A percentile compares a stretch with the other conserved stretches of the same genome.
These are phyloP conservation scores for Nesogale talazaci DNA, from an alignment of 2,113 vertebrate species.

Conservation along the genomic window DNA sequence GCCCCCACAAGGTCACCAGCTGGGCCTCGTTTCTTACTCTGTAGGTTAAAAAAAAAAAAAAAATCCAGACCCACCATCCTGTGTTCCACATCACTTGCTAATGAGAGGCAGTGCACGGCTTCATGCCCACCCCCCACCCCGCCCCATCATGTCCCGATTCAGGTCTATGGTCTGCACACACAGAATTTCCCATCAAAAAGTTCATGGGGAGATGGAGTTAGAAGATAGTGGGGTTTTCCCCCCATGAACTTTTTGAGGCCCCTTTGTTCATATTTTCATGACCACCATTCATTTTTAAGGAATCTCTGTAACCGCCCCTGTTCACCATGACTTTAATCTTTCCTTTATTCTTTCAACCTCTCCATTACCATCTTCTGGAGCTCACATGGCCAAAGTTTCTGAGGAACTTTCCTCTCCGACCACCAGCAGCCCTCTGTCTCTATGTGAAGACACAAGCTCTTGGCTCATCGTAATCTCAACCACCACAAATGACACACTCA, in stretches of 20 bases:
- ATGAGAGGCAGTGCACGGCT: too few relatives aligned
- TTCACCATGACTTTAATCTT: slow-evolving; percentile 30
- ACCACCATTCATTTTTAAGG: neutral
- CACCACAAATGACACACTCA: neutral
- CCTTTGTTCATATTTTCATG: neutral
- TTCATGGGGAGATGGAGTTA: too few relatives aligned
- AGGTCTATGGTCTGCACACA: too few relatives aligned
- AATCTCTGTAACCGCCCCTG: neutral
- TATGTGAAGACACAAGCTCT: neutral
- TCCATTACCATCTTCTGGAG: neutral
- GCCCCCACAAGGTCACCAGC: neutral
- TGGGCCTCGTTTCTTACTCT: neutral
- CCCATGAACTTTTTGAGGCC: too few relatives aligned
- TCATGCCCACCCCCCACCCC: too few relatives aligned
- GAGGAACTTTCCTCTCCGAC: neutral
- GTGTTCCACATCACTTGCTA: neutral
- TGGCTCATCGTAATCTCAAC: neutral
- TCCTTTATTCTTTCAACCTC: neutral
- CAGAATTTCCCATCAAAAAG: too few relatives aligned
- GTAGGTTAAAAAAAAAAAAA: neutral
- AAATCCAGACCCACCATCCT: neutral
- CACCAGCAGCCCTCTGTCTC: neutral
- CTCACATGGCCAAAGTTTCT: neutral
- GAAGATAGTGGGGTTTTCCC: too few relatives aligned
- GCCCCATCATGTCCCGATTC: too few relatives aligned